Percentiles rank a stretch among this genome's conserved stretches.
Conservation (phyloP, 1,140 invertebrate genomes). For the Diabrotica undecimpunctata region DNA sequence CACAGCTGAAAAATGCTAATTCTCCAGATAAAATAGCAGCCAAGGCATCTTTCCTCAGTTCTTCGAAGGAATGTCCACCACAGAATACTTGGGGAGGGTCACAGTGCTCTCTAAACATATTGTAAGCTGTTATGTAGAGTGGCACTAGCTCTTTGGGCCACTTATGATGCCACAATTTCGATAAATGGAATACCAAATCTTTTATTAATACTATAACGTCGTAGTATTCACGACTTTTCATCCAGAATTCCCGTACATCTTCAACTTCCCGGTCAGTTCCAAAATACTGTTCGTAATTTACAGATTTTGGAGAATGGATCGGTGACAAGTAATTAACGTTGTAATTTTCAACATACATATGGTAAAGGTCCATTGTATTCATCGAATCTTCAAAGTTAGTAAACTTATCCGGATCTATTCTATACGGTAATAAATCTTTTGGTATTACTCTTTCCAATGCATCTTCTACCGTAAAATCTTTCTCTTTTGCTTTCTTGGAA, state of each 20-base stretch:
- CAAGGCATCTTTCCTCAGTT: slow-evolving; percentile 55
- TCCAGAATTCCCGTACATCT: slow-evolving; percentile 64
- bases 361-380: slow-evolving; percentile 61
- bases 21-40: slow-evolving; percentile 64
- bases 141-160: slow-evolving; percentile 62
- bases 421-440: slow-evolving; percentile 52
- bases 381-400: slow-evolving; percentile 56
- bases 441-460: slow-evolving; percentile 60
- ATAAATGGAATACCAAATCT: slow-evolving; percentile 56
- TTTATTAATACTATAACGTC: slow-evolving; percentile 63
- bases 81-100: slow-evolving; percentile 54
- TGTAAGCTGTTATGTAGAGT: slow-evolving; percentile 59
- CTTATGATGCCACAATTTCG: slow-evolving; percentile 57
- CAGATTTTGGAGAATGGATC: slow-evolving; percentile 33
- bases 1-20: slow-evolving; percentile 45
- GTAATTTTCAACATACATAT: slow-evolving; percentile 59
- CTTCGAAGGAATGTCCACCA: slow-evolving; percentile 49
- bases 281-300: slow-evolving; percentile 55
- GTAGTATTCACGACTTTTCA: slow-evolving; percentile 49
- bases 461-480: slow-evolving; percentile 63
- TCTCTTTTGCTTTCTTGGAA: slow-evolving; percentile 57
- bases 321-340: slow-evolving; percentile 40
- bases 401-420: slow-evolving; percentile 34
- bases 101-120: slow-evolving; percentile 53
- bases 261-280: slow-evolving; percentile 58